A percentile compares a stretch with the other conserved stretches of the same genome.
These are phyloP conservation scores for Holacanthus passer DNA, from an alignment of 2,113 vertebrate species.

Conservation along the genomic window DNA sequence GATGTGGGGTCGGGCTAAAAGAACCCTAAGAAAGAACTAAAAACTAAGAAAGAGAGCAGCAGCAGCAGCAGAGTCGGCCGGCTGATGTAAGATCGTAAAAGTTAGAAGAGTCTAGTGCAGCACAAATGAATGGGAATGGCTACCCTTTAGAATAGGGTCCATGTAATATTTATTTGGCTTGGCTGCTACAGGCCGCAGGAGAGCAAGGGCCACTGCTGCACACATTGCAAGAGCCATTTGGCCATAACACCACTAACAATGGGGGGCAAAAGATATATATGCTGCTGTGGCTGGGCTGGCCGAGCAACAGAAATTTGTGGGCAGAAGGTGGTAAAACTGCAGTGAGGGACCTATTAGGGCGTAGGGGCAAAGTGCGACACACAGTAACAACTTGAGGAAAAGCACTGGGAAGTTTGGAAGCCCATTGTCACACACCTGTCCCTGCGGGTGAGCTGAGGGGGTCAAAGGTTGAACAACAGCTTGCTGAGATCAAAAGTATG, in stretches of 20 bases:
- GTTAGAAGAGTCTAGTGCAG: constrained; percentile 29
- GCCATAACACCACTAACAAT: constrained; percentile 49
- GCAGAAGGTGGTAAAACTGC: constrained; percentile 24
- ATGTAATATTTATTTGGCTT: constrained; percentile 65
- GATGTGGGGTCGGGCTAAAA: background rate
- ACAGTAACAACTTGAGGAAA: constrained; percentile 8
- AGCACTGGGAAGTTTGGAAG: background rate
- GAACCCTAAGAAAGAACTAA: background rate
- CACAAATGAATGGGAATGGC: constrained; percentile 52
- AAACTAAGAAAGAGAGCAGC: constrained; percentile 17
- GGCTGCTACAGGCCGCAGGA: constrained; percentile 29
- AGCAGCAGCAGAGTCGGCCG: constrained; percentile 18
- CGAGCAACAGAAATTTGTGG: constrained; percentile 24
- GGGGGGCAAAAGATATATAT: constrained; percentile 30
- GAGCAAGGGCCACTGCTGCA: constrained; percentile 42
- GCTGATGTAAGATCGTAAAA: constrained; percentile 57
- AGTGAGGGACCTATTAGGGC: constrained; percentile 36
- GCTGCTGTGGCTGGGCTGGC: background rate
- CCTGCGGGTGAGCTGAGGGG: background rate
- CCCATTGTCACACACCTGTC: background rate
- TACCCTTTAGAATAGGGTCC: constrained; percentile 34
- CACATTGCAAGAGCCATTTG: constrained; percentile 51
- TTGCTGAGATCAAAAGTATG: background rate
- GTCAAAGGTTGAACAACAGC: background rate
- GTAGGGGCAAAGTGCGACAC: background rate